Evolutionary conservation across 2,888 invertebrate genomes (phyloP), one percentile per base, ranked within the genome.

Genomic region (Cheilosia scutellata): DNA sequence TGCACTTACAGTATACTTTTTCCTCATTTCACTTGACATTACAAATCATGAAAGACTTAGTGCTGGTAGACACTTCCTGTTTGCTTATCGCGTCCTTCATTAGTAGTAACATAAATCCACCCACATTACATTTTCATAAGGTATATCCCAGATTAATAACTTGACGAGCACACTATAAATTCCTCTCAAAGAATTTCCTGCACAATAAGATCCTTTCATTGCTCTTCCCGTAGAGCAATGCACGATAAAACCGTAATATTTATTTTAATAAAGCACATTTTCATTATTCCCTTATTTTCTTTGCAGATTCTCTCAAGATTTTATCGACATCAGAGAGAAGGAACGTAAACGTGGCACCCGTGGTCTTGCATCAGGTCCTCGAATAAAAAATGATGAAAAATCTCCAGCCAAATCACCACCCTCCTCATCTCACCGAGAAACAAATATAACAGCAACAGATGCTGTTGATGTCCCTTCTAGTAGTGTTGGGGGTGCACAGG

Each of bases 261-360:
- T 74, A 76, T 87, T 72, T 71, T 88, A 84, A 70, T 72, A 83
- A 80, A 79, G 70, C 60, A 66, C 72, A 77, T 57, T 86, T 77
- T 86, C 76, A 82, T 86, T 72, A 86, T 82, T 79, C 40, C 63
- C 65, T 70, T 78, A 55, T 33, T 74, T 71, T 80, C 62, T 84
- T 91, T 91, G 88, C 93, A 97, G 97, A 93, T 99, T 99, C 92
- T 96, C 98, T 2, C 96, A 97, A 92, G 96, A 96, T 88, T 99
- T 99, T 92, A 96, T 99, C 83, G 99, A 99, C 93, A 95, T 98
- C 72, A 94, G 97, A 71, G 99, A 99, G 90, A 94, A 97, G 70
- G 99, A 99, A 92, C 95, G 96, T 79, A 96, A 96, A 90, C 94
- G 96, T 88, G 96, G 97, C 77, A 96, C 97, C 86, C 94, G 95